phyloP scores from a whole-genome alignment of 2,888 invertebrate species.

The Drosophila hamatofila region DNA sequence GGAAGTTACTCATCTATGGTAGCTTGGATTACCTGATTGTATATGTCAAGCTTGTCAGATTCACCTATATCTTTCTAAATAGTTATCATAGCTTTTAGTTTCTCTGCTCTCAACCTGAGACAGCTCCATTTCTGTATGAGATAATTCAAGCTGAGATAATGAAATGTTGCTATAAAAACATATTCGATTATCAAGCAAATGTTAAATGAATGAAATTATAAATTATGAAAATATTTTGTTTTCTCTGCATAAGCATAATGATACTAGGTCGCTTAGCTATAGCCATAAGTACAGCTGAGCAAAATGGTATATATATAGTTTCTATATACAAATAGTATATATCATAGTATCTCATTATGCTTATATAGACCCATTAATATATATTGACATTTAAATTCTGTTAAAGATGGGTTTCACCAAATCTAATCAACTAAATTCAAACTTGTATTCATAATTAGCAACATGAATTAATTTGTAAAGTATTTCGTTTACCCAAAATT shows the following conservation, averaged over 20 bases:
- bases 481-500: too few relatives aligned
- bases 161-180: background rate
- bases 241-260: background rate
- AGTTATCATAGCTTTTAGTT: background rate
- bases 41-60: background rate
- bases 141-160: background rate
- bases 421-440: too few relatives aligned
- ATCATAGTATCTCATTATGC: too few relatives aligned
- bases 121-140: background rate
- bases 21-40: background rate
- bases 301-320: too few relatives aligned
- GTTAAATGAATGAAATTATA: slow-evolving; percentile 3
- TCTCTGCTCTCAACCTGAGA: background rate
- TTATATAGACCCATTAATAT: too few relatives aligned
- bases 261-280: background rate
- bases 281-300: too few relatives aligned
- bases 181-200: background rate
- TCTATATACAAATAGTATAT: too few relatives aligned
- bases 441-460: background rate
- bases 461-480: too few relatives aligned
- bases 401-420: too few relatives aligned
- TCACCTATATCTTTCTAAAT: background rate
- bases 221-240: background rate
- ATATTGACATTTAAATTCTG: too few relatives aligned
- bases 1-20: background rate